Evolutionary conservation across 2,113 vertebrate species (phyloP).

Genomic region (Brachypodius melanocephalos): DNA sequence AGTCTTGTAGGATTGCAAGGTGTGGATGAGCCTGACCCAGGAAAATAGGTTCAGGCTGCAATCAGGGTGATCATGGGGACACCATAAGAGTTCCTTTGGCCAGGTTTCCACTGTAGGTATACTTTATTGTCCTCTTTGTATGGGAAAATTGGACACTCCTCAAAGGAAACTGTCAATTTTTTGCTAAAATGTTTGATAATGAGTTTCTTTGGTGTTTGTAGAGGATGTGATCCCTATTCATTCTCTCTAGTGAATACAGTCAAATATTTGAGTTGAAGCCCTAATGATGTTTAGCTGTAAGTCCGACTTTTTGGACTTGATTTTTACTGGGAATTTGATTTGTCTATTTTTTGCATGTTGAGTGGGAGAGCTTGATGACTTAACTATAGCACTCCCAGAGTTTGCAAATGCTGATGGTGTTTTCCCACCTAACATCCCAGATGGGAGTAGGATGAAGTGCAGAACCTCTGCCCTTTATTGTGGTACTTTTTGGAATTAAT

Average conservation of each 20-base stretch:
- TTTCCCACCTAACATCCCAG: neutral
- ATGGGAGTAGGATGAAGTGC: neutral
- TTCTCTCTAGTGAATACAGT: neutral
- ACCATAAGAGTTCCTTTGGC: neutral
- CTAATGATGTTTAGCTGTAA: neutral
- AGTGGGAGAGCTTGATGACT: neutral
- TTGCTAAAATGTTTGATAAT: neutral
- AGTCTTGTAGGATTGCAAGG: neutral
- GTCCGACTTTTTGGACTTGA: neutral
- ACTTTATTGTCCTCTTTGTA: neutral
- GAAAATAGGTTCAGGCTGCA: neutral
- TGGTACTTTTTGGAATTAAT: neutral
- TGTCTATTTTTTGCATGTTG: fast-evolving
- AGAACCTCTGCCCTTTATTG: neutral
- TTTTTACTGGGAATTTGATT: neutral
- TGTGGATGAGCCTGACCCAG: neutral
- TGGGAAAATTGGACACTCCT: neutral
- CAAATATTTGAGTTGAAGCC: neutral
- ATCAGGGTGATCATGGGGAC: neutral
- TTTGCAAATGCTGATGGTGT: neutral
- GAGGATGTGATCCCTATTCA: neutral
- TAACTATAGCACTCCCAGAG: neutral
- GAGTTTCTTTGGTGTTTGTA: neutral
- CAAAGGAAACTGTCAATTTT: neutral
- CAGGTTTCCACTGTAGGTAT: neutral